Percentiles rank a stretch among this genome's conserved stretches.
Conservation (phyloP, 2,888 invertebrate genomes). For the Amblyjoppa proteus region DNA sequence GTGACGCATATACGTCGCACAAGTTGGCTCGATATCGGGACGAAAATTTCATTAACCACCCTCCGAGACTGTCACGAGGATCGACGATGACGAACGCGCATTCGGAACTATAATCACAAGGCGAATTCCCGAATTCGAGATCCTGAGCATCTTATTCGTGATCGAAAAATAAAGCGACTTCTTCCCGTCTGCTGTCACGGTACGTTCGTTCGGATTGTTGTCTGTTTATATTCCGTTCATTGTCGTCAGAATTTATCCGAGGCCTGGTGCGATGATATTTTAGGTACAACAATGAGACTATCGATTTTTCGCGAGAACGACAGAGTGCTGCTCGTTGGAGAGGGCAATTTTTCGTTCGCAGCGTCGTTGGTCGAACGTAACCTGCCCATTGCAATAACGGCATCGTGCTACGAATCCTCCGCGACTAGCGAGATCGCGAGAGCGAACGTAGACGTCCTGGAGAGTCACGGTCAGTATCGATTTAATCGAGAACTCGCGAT, state of each 20-base stretch:
- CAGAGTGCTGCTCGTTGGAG: slow-evolving; percentile 85
- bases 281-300: slow-evolving; percentile 74
- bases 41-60: not conserved
- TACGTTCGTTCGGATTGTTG: slow-evolving; percentile 16
- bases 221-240: not conserved
- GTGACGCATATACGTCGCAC: not conserved
- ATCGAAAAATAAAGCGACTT: slow-evolving; percentile 2
- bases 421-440: slow-evolving; percentile 76
- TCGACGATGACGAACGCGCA: not conserved
- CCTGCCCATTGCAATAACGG: slow-evolving; percentile 78
- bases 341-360: slow-evolving; percentile 87
- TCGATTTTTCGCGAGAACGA: slow-evolving; percentile 77
- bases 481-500: not conserved
- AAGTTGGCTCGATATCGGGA: slow-evolving; percentile 30
- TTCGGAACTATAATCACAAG: not conserved
- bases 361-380: slow-evolving; percentile 81
- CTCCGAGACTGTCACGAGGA: slow-evolving; percentile 19
- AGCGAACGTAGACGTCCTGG: slow-evolving; percentile 79
- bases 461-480: slow-evolving; percentile 79
- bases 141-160: not conserved
- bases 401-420: slow-evolving; percentile 84
- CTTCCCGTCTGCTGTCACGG: not conserved
- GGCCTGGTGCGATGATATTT: slow-evolving; percentile 34
- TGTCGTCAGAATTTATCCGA: not conserved
- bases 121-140: not conserved